Conservation (phyloP, 2,113 vertebrate genomes). For the Tylochromis polylepis region DNA sequence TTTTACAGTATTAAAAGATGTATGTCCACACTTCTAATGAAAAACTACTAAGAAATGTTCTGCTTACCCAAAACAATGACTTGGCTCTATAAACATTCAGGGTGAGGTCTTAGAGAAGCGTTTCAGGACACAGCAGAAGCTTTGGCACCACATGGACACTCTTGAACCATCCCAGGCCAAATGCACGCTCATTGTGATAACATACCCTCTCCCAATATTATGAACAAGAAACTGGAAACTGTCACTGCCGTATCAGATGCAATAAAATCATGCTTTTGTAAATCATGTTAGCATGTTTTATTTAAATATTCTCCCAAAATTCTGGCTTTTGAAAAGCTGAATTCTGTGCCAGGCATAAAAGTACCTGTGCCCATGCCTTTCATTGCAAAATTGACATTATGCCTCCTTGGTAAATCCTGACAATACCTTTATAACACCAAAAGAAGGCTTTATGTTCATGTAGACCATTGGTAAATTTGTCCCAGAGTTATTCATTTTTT, state of each 20-base stretch:
- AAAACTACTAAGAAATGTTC: background rate
- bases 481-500: background rate
- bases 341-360: background rate
- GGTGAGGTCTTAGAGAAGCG: background rate
- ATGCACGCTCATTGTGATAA: background rate
- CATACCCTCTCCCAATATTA: background rate
- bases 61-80: rapidly evolving
- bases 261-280: background rate
- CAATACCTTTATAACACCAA: background rate
- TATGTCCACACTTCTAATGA: background rate
- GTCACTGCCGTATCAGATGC: background rate
- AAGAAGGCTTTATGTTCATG: background rate
- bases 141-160: background rate
- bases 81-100: background rate
- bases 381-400: background rate
- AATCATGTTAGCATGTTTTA: background rate
- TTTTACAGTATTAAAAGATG: background rate
- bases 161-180: background rate
- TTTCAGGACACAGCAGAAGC: background rate
- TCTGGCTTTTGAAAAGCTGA: background rate
- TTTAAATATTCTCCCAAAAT: background rate
- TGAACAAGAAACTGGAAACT: background rate
- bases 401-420: background rate
- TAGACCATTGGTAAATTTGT: background rate
- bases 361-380: background rate